Conservation (phyloP, 2,797 vertebrate species). For the Peromyscus eremicus region DNA sequence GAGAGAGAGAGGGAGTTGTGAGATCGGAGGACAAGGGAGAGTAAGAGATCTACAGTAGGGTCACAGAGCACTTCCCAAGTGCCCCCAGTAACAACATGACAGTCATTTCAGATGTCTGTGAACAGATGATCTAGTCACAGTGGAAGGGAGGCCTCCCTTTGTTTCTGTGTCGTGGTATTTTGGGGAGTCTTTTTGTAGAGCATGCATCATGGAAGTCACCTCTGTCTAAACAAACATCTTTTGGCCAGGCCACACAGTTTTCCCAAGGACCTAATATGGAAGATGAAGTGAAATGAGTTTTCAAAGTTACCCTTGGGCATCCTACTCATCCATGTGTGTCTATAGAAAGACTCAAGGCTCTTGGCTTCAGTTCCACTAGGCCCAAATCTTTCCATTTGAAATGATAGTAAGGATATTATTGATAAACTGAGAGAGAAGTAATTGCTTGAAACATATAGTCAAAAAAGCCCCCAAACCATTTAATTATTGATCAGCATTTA, state of each 20-base stretch:
- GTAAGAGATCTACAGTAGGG: background rate
- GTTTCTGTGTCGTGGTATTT: background rate
- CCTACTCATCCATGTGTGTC: background rate
- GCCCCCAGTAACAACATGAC: background rate
- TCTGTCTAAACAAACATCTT: background rate
- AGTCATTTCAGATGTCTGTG: background rate
- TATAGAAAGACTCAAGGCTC: background rate
- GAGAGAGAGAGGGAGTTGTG: no score
- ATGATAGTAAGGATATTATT: background rate
- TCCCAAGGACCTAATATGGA: background rate
- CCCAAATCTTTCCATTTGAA: slow-evolving; percentile 28
- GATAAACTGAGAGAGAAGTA: background rate
- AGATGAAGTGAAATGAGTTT: background rate
- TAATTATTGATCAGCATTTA: background rate
- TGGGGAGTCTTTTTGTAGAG: background rate
- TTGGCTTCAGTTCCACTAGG: background rate
- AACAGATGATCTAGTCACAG: background rate
- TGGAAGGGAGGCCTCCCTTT: background rate
- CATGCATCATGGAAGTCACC: background rate
- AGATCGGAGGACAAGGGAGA: background rate
- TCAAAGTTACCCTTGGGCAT: background rate
- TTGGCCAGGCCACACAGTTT: background rate
- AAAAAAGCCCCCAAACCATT: background rate
- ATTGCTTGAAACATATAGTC: background rate
- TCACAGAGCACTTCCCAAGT: background rate